These are phyloP conservation scores for Spodoptera picta DNA, from an alignment of 2,888 invertebrate species.

Conservation along the genomic window DNA sequence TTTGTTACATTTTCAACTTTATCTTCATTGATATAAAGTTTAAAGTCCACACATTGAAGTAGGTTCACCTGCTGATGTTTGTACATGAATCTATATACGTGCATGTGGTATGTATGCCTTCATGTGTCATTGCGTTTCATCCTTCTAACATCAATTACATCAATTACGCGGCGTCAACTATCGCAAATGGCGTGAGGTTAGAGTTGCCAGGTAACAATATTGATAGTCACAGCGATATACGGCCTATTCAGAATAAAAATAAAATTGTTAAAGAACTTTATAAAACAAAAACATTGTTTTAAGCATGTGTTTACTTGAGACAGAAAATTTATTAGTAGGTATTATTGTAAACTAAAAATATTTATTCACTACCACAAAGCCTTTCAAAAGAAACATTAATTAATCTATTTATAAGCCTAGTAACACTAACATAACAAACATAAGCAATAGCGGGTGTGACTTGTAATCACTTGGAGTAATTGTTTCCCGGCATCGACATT, in stretches of 20 bases:
- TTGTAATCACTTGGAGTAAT: conserved; percentile 46
- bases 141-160: conserved; percentile 56
- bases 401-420: conserved; percentile 18
- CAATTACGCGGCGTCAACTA: conserved; percentile 44
- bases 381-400: no score
- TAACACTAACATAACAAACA: conserved; percentile 22
- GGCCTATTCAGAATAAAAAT: not conserved
- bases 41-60: no score
- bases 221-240: not conserved
- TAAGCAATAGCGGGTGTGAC: conserved; percentile 21
- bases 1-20: no score
- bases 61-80: no score
- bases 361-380: no score
- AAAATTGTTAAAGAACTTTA: no score
- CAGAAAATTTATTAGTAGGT: not conserved
- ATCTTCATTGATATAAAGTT: no score
- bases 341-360: not conserved
- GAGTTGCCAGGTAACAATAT: conserved; percentile 33
- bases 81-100: not conserved
- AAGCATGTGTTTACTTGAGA: not conserved
- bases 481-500: conserved; percentile 50
- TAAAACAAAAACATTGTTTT: not conserved
- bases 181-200: conserved; percentile 37
- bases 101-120: conserved; percentile 5
- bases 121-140: conserved; percentile 28